These are phyloP conservation scores for Cydia amplana DNA, from an alignment of 1,140 invertebrate genomes.

Conservation along the genomic window DNA sequence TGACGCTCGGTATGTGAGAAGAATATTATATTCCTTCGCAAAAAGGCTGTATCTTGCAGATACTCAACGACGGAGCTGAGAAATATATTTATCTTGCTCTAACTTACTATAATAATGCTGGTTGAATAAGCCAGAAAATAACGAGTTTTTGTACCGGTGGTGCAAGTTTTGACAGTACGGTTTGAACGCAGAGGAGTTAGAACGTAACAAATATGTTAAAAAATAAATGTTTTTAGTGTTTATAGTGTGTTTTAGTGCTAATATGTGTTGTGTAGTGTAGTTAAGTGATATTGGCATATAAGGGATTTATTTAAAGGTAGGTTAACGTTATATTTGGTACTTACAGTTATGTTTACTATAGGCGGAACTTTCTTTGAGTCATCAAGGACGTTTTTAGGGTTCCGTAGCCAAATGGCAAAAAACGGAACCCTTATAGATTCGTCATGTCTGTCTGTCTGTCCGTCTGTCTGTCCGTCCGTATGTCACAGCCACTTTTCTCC, in stretches of 20 bases:
- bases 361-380: constrained; percentile 31
- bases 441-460: no score
- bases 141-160: constrained; percentile 25
- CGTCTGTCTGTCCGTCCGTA: no score
- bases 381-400: constrained; percentile 27
- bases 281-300: constrained; percentile 11
- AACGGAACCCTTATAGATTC: no score
- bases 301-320: constrained; percentile 5
- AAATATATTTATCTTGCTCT: constrained; percentile 43
- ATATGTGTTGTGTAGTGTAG: constrained; percentile 22
- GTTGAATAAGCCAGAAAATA: constrained; percentile 37
- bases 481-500: no score
- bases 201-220: constrained; percentile 21
- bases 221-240: constrained; percentile 13
- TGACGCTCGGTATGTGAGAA: neutral
- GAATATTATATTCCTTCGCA: constrained; percentile 46
- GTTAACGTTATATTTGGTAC: constrained; percentile 20
- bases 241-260: constrained; percentile 6
- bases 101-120: neutral
- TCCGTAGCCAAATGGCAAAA: no score
- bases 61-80: constrained; percentile 34
- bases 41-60: constrained; percentile 74
- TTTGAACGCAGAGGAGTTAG: constrained; percentile 18
- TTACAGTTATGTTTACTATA: constrained; percentile 18
- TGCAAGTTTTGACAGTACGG: constrained; percentile 30